phyloP scores from a whole-genome alignment of 92 coral and sea anemone species.

The Porites divaricata region DNA sequence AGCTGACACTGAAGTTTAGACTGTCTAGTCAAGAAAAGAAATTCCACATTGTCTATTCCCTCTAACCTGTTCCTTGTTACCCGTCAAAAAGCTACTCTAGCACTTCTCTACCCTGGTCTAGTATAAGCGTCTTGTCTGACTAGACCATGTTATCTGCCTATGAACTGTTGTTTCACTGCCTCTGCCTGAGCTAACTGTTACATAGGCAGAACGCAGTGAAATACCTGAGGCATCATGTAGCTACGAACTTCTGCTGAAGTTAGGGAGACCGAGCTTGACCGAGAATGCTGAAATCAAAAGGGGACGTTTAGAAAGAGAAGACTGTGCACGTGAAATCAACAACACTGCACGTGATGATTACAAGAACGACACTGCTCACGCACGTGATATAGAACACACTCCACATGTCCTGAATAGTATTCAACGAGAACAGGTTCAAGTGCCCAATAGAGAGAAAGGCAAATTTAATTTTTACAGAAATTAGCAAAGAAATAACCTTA shows the following conservation, averaged over 20 bases:
- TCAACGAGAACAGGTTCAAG: too few species aligned
- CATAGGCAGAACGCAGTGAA: slow-evolving; percentile 45
- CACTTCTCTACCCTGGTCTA: background rate
- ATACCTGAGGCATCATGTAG: slow-evolving; percentile 85
- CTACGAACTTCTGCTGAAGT: slow-evolving; percentile 94
- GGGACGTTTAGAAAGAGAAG: background rate
- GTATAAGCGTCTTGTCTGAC: background rate
- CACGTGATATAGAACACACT: too few species aligned
- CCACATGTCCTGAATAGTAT: too few species aligned
- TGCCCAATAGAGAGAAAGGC: too few species aligned
- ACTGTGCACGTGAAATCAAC: background rate
- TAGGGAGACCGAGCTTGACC: slow-evolving; percentile 85
- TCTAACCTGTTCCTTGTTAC: background rate
- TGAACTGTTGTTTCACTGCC: background rate
- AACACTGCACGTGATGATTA: too few species aligned
- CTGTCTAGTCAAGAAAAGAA: too few species aligned
- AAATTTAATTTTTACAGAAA: too few species aligned
- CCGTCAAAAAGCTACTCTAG: background rate
- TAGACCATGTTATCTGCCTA: slow-evolving; percentile 2
- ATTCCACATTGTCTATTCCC: too few species aligned
- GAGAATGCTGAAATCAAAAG: slow-evolving; percentile 82
- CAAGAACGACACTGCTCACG: too few species aligned
- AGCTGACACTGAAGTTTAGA: too few species aligned
- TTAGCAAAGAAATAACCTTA: too few species aligned
- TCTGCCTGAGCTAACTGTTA: slow-evolving; percentile 37